Percentiles rank a stretch among this genome's conserved stretches.
These are phyloP conservation scores for Chaetodon auriga DNA, from an alignment of 2,113 vertebrate genomes.

Conservation along the genomic window DNA sequence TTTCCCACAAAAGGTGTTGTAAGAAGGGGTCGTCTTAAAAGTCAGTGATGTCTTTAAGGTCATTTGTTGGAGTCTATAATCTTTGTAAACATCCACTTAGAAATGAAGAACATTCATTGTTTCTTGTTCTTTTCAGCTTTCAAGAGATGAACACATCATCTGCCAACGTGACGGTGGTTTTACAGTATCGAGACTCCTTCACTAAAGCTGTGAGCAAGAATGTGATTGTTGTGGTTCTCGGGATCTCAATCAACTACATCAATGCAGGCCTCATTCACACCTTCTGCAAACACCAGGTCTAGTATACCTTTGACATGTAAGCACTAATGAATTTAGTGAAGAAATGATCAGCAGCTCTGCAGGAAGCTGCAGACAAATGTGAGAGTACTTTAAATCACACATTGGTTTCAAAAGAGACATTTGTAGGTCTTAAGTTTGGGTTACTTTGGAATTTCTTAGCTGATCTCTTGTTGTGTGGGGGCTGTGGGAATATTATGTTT, in stretches of 20 bases:
- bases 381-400: too few species aligned
- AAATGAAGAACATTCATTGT: background rate
- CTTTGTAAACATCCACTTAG: background rate
- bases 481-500: too few species aligned
- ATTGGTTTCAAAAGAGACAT: too few species aligned
- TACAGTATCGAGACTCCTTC: conserved; percentile 68
- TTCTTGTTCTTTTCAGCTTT: background rate
- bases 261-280: conserved; percentile 75
- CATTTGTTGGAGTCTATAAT: too few species aligned
- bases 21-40: background rate
- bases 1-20: background rate
- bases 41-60: background rate
- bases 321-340: background rate
- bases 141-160: conserved; percentile 55
- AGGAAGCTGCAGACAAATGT: background rate
- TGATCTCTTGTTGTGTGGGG: too few species aligned
- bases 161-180: conserved; percentile 39
- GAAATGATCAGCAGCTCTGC: background rate
- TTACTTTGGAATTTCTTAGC: too few species aligned
- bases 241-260: conserved; percentile 80
- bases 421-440: too few species aligned
- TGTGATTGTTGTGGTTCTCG: conserved; percentile 71
- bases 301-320: background rate
- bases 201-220: conserved; percentile 73
- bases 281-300: conserved; percentile 75